Conservation (phyloP, 2,888 invertebrate species). For the Melinopterus prodromus region DNA sequence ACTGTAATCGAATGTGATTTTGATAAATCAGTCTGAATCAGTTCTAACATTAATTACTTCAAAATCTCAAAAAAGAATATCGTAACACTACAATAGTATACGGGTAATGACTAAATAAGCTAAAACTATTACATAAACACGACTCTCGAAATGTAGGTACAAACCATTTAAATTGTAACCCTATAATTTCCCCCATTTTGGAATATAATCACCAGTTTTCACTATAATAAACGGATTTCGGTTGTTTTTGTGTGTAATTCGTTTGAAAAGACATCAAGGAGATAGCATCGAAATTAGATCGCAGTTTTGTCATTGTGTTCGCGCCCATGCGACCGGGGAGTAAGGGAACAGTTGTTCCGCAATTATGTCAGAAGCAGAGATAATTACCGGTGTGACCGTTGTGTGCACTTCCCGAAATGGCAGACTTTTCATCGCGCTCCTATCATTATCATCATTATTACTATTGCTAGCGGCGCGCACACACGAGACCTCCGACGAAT, state of each 20-base stretch:
- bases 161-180: no score
- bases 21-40: no score
- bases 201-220: no score
- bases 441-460: slow-evolving; percentile 18
- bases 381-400: slow-evolving; percentile 17
- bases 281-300: slow-evolving; percentile 19
- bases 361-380: slow-evolving; percentile 13
- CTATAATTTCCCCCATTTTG: no score
- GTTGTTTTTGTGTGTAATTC: neutral
- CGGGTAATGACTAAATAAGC: no score
- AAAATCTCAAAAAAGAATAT: no score
- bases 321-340: neutral
- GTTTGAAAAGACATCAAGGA: neutral
- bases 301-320: slow-evolving; percentile 21
- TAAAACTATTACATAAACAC: no score
- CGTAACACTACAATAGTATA: no score
- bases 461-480: neutral
- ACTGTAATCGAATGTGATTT: no score
- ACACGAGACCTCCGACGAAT: slow-evolving; percentile 39
- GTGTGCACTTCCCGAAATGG: slow-evolving; percentile 22
- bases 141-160: no score
- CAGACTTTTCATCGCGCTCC: slow-evolving; percentile 8
- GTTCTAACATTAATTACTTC: no score
- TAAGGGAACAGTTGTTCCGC: slow-evolving; percentile 5
- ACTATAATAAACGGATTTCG: neutral